phyloP scores from a whole-genome alignment of 2,113 vertebrate species.

The Notarius lentiginosus region DNA sequence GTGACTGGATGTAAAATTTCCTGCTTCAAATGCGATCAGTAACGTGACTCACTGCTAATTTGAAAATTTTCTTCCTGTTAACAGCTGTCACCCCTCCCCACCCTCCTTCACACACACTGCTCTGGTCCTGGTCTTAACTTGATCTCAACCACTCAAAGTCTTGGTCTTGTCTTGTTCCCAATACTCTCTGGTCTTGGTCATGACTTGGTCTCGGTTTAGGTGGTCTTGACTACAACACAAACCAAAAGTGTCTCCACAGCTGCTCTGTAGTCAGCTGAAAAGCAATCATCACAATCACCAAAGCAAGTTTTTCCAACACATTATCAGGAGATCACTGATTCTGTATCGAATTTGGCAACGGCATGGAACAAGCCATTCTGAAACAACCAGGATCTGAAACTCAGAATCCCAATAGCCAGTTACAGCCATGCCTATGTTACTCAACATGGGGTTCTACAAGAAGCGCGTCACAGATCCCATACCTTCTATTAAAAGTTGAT shows the following conservation, averaged over 20 bases:
- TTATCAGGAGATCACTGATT: not conserved
- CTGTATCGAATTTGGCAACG: not conserved
- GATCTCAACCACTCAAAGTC: too few species aligned
- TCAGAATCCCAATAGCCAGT: not conserved
- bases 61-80: too few species aligned
- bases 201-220: too few species aligned
- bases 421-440: not conserved
- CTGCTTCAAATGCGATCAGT: too few species aligned
- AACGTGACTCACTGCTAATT: too few species aligned
- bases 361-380: not conserved
- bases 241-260: not conserved
- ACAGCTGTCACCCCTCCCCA: too few species aligned
- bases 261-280: not conserved
- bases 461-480: not conserved
- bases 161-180: too few species aligned
- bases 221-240: not conserved
- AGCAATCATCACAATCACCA: not conserved
- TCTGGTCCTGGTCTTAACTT: too few species aligned
- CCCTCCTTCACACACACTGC: too few species aligned
- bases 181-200: too few species aligned
- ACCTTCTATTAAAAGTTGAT: not conserved
- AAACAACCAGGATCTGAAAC: not conserved
- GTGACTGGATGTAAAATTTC: too few species aligned
- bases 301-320: not conserved
- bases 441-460: not conserved